Evolutionary conservation across 2,888 invertebrate genomes (phyloP).

Genomic region (Mechanitis messenoides): DNA sequence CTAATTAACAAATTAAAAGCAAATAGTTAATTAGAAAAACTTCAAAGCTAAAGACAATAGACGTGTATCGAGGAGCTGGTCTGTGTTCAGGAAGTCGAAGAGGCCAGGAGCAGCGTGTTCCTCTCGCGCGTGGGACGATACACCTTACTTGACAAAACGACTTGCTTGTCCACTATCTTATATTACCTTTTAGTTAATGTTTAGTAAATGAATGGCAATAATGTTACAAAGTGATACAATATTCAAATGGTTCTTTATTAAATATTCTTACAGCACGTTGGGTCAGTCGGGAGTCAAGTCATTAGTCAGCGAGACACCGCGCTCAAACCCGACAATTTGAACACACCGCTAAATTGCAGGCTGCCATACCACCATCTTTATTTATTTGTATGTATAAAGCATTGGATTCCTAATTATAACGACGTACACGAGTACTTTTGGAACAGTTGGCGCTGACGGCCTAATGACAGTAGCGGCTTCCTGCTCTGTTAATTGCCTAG

Average conservation of each 20-base stretch:
- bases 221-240: not conserved
- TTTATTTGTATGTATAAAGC: constrained; percentile 73
- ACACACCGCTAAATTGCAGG: constrained; percentile 65
- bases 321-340: constrained; percentile 66
- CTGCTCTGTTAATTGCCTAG: constrained; percentile 72
- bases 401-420: constrained; percentile 69
- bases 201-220: no score
- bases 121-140: constrained; percentile 53
- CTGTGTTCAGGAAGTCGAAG: constrained; percentile 29
- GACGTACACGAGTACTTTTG: constrained; percentile 57
- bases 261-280: constrained; percentile 59
- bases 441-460: constrained; percentile 73
- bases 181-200: constrained; percentile 19
- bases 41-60: constrained; percentile 15
- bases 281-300: constrained; percentile 58
- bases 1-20: no score
- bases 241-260: constrained; percentile 28
- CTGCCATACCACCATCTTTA: constrained; percentile 69
- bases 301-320: constrained; percentile 67
- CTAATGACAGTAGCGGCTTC: constrained; percentile 72
- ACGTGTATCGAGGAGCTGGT: constrained; percentile 15
- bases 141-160: constrained; percentile 32
- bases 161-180: constrained; percentile 12
- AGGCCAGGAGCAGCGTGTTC: constrained; percentile 49
- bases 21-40: constrained; percentile 5